These are phyloP conservation scores for Bombus confusus DNA, from an alignment of 1,140 invertebrate species.

Conservation along the genomic window DNA sequence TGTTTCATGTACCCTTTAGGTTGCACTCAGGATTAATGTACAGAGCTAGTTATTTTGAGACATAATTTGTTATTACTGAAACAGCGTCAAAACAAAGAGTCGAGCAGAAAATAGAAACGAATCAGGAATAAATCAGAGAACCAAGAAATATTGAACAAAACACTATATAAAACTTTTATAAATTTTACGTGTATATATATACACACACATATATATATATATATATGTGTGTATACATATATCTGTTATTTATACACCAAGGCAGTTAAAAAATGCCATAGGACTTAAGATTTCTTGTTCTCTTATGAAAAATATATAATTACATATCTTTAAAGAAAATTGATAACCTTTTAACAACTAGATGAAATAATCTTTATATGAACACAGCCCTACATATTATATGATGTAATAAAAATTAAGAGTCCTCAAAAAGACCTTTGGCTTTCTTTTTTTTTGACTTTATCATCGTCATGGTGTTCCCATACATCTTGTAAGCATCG, in stretches of 20 bases:
- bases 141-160: constrained; percentile 17
- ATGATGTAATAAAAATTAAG: constrained; percentile 57
- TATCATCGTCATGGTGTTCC: constrained; percentile 39
- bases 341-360: constrained; percentile 42
- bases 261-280: constrained; percentile 1
- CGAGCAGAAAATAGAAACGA: background rate
- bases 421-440: constrained; percentile 61
- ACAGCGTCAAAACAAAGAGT: background rate
- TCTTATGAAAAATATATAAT: constrained; percentile 28
- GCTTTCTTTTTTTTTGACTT: constrained; percentile 47
- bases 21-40: constrained; percentile 20
- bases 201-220: background rate
- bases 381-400: constrained; percentile 64
- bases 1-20: constrained; percentile 39
- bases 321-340: constrained; percentile 4
- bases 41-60: background rate
- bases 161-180: background rate
- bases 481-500: constrained; percentile 33
- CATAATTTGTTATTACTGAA: constrained; percentile 14
- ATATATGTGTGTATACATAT: background rate
- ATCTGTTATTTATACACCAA: constrained; percentile 2
- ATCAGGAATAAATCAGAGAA: constrained; percentile 13
- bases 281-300: constrained; percentile 18
- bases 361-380: constrained; percentile 49
- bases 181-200: background rate